phyloP scores from a whole-genome alignment of 2,113 vertebrate species.

The Pungitius pungitius region DNA sequence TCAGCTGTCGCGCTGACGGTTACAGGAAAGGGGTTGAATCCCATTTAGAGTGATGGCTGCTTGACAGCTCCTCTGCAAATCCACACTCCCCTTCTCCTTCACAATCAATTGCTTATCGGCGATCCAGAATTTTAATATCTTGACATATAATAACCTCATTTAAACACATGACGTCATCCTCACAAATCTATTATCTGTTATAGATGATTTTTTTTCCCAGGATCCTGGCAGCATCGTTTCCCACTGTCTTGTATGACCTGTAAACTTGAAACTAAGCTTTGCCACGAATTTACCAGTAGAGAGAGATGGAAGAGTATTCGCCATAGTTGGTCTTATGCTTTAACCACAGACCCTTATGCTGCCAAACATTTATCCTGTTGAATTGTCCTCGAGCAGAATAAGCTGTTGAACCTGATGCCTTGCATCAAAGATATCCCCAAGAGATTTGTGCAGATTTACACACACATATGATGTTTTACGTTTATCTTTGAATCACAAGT shows the following conservation, averaged over 20 bases:
- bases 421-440: neutral
- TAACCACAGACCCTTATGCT: neutral
- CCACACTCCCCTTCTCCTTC: slow-evolving; percentile 1
- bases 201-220: neutral
- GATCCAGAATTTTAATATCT: neutral
- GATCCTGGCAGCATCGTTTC: neutral
- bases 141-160: slow-evolving; percentile 3
- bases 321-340: neutral
- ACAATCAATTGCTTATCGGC: neutral
- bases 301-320: neutral
- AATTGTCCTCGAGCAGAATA: slow-evolving; percentile 9
- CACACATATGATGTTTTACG: neutral
- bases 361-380: neutral
- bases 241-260: neutral
- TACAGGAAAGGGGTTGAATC: slow-evolving; percentile 52
- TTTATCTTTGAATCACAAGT: neutral
- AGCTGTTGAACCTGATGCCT: slow-evolving; percentile 19
- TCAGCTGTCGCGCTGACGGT: slow-evolving; percentile 46
- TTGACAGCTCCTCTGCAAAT: slow-evolving; percentile 48
- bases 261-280: neutral
- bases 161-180: neutral
- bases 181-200: neutral
- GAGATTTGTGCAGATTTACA: slow-evolving; percentile 2
- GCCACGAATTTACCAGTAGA: neutral
- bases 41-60: slow-evolving; percentile 48